Conservation (phyloP, 2,797 vertebrate genomes). For the Melanotaenia trifasciata region DNA sequence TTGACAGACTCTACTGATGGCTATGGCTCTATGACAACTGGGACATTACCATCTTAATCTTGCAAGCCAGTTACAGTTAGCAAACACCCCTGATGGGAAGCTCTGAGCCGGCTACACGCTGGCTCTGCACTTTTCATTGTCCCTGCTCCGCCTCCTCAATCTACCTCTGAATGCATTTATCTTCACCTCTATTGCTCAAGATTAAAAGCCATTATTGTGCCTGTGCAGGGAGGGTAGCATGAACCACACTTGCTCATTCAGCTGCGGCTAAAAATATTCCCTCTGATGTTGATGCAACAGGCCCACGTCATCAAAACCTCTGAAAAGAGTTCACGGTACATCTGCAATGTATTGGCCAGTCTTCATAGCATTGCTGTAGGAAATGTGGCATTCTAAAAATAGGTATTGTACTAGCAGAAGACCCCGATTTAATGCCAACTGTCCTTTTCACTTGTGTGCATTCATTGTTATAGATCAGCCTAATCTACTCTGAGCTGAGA, state of each 20-base stretch:
- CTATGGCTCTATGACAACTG: conserved; percentile 53
- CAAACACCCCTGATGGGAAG: conserved; percentile 37
- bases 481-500: conserved; percentile 29
- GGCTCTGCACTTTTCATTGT: conserved; percentile 55
- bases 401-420: conserved; percentile 43
- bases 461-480: neutral
- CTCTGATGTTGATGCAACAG: conserved; percentile 76
- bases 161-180: conserved; percentile 64
- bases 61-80: conserved; percentile 44
- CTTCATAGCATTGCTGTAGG: conserved; percentile 25
- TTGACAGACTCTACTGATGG: conserved; percentile 48
- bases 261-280: conserved; percentile 73
- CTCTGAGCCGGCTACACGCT: conserved; percentile 45
- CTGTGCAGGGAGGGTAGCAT: conserved; percentile 45
- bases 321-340: conserved; percentile 40
- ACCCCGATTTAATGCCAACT: conserved; percentile 51
- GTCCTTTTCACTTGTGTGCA: conserved; percentile 21
- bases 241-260: conserved; percentile 68
- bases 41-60: conserved; percentile 64
- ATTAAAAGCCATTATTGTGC: conserved; percentile 76
- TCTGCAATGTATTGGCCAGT: conserved; percentile 44
- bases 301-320: conserved; percentile 57
- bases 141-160: conserved; percentile 37
- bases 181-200: conserved; percentile 58
- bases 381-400: conserved; percentile 62